Conservation (phyloP, 2,113 vertebrate species). For the Apteryx mantelli region DNA sequence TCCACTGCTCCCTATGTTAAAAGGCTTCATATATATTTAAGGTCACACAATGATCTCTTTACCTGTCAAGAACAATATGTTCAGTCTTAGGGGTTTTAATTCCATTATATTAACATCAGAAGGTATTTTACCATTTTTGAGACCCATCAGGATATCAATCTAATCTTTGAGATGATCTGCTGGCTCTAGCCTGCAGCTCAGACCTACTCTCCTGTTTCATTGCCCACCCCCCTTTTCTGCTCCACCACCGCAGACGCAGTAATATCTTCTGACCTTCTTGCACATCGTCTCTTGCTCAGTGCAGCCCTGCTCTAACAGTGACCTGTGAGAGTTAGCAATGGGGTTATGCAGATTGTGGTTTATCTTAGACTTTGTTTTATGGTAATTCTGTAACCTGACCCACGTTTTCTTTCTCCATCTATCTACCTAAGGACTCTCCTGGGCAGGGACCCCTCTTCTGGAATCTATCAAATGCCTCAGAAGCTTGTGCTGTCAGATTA, state of each 20-base stretch:
- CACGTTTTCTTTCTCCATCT: not conserved
- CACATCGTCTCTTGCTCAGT: not conserved
- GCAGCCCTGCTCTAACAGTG: not conserved
- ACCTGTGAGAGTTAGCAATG: not conserved
- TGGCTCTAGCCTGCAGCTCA: not conserved
- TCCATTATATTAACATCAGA: not conserved
- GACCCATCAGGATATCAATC: not conserved
- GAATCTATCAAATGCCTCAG: not conserved
- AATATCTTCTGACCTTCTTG: not conserved
- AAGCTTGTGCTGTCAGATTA: rapidly evolving
- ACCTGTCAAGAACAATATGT: not conserved
- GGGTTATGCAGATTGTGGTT: not conserved
- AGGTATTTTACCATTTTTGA: not conserved
- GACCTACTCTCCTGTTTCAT: not conserved
- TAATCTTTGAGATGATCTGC: not conserved
- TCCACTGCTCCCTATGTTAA: not conserved
- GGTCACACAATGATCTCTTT: rapidly evolving
- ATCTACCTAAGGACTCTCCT: not conserved
- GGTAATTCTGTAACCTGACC: not conserved
- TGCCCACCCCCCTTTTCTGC: not conserved
- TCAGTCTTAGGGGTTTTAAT: not conserved
- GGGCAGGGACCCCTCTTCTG: not conserved
- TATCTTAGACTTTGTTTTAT: not conserved
- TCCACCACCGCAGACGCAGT: too few species aligned
- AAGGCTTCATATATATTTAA: not conserved